phyloP scores from a whole-genome alignment of 2,113 vertebrate species.

The Alethe castanea region DNA sequence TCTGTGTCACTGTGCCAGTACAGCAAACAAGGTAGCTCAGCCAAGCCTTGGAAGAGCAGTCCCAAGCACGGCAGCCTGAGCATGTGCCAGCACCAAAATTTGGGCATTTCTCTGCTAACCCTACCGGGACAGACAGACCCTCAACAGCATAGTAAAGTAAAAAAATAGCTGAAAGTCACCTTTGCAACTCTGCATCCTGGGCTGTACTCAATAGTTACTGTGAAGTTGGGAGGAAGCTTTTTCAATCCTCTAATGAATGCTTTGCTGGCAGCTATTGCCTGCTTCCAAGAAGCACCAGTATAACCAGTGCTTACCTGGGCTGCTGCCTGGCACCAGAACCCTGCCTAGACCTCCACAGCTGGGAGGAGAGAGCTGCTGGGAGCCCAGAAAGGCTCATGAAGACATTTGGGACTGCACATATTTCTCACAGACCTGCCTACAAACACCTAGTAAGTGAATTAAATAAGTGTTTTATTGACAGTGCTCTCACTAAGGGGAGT shows the following conservation, averaged over 20 bases:
- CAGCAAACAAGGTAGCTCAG: background rate
- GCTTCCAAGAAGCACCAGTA: background rate
- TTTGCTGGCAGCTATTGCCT: background rate
- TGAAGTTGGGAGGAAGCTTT: background rate
- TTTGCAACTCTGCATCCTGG: background rate
- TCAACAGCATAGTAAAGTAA: background rate
- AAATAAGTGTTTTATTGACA: background rate
- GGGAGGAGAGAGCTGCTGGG: background rate
- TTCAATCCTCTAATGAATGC: background rate
- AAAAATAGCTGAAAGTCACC: background rate
- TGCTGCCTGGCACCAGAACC: background rate
- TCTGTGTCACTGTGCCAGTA: background rate
- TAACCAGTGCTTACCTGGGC: fast-evolving
- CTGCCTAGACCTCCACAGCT: background rate
- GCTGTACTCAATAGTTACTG: background rate
- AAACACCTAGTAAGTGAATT: background rate
- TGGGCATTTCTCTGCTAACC: background rate
- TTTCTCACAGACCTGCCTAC: background rate
- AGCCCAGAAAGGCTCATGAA: background rate
- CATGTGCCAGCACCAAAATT: background rate
- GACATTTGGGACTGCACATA: background rate
- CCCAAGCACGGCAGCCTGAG: background rate
- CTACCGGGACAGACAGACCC: background rate
- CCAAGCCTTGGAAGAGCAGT: background rate
- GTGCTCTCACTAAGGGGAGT: background rate